Evolutionary conservation across 2,113 vertebrate genomes (phyloP).

Genomic region (Bombycilla garrulus): DNA sequence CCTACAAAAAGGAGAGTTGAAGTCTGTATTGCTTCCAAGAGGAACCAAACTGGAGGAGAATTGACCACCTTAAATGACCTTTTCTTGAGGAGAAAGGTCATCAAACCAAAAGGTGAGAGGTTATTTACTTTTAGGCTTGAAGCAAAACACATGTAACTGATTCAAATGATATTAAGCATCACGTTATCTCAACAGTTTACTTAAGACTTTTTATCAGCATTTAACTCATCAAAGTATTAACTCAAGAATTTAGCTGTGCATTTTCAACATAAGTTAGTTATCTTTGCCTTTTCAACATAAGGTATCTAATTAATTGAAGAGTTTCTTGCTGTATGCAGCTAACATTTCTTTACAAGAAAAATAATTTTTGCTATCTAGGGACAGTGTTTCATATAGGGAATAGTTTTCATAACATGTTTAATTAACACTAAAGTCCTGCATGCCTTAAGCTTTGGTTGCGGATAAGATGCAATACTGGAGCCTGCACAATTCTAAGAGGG

Average conservation of each 20-base stretch:
- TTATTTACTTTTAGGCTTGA: conserved; percentile 5
- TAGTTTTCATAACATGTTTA: neutral
- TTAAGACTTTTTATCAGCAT: neutral
- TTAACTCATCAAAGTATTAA: neutral
- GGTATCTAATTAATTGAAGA: neutral
- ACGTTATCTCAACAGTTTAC: neutral
- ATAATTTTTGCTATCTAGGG: neutral
- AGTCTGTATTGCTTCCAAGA: conserved; percentile 17
- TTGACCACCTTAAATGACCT: conserved; percentile 12
- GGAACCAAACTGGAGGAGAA: neutral
- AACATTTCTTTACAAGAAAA: neutral
- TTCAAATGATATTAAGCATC: neutral
- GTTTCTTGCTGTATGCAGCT: neutral
- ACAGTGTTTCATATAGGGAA: neutral
- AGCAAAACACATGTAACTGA: neutral
- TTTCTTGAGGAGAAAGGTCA: conserved; percentile 43
- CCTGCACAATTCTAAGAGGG: neutral
- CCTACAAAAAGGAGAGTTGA: neutral
- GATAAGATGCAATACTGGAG: neutral
- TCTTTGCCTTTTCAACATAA: neutral
- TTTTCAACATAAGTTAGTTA: neutral
- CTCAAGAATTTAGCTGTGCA: neutral
- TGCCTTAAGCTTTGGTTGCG: neutral
- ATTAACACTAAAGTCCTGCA: neutral
- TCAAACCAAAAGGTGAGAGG: conserved; percentile 10